A percentile compares a stretch with the other conserved stretches of the same genome.
phyloP scores from a whole-genome alignment of 2,113 vertebrate species.

The Actenoides hombroni region DNA sequence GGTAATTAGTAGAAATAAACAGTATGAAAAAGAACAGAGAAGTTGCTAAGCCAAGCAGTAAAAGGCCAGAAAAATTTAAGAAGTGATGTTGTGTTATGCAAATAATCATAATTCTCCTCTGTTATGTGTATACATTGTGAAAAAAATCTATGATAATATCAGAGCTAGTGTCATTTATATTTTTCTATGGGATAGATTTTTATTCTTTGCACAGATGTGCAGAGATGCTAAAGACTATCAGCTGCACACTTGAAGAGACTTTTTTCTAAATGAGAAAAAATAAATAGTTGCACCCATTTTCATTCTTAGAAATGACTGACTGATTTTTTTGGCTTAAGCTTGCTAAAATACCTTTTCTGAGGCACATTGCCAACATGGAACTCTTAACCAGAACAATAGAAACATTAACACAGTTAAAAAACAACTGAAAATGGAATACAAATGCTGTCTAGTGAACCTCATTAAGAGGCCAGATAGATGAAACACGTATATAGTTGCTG shows the following conservation, averaged over 20 bases:
- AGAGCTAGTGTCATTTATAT: background rate
- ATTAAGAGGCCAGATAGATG: background rate
- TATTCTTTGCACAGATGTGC: background rate
- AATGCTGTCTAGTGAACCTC: background rate
- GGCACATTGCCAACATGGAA: background rate
- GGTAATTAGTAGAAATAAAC: background rate
- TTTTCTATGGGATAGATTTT: constrained; percentile 5
- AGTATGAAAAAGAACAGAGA: background rate
- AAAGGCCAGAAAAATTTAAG: background rate
- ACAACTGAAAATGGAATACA: background rate
- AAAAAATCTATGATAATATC: background rate
- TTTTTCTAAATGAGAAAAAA: background rate
- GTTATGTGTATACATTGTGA: background rate
- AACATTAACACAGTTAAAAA: background rate
- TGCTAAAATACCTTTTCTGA: background rate
- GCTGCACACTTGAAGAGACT: background rate
- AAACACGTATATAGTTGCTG: background rate
- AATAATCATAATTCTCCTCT: background rate
- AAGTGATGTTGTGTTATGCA: background rate
- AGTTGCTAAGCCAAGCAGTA: background rate
- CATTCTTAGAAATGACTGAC: background rate
- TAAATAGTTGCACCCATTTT: background rate
- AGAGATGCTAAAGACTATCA: background rate
- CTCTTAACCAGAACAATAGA: background rate
- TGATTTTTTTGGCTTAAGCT: background rate